These are phyloP conservation scores for Agrypnia vestita DNA, from an alignment of 1,140 invertebrate genomes.

Conservation along the genomic window DNA sequence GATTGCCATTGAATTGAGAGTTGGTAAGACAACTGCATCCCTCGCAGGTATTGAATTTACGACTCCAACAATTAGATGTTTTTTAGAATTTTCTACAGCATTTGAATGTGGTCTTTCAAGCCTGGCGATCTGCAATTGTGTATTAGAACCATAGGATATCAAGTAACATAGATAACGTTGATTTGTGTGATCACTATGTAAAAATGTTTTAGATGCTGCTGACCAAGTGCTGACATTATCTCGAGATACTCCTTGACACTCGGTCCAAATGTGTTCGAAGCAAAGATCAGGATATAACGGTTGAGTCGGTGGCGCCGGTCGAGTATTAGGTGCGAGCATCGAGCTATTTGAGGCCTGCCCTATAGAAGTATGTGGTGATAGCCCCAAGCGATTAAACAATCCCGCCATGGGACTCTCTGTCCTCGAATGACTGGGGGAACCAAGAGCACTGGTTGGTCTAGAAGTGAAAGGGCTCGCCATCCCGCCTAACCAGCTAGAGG, in stretches of 20 bases:
- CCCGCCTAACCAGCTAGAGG: constrained; percentile 65
- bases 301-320: constrained; percentile 73
- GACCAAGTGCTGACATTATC: constrained; percentile 69
- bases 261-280: constrained; percentile 91
- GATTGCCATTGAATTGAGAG: constrained; percentile 87
- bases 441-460: constrained; percentile 63
- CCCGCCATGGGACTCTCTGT: constrained; percentile 78
- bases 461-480: constrained; percentile 67
- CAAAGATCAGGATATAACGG: constrained; percentile 89
- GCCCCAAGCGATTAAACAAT: constrained; percentile 68
- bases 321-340: constrained; percentile 65
- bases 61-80: constrained; percentile 83
- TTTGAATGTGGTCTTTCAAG: constrained; percentile 80
- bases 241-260: constrained; percentile 75
- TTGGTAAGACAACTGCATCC: constrained; percentile 86
- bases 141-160: constrained; percentile 75
- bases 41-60: constrained; percentile 83
- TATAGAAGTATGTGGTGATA: constrained; percentile 70
- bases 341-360: constrained; percentile 69
- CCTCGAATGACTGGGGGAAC: constrained; percentile 68
- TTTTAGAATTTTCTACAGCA: constrained; percentile 70
- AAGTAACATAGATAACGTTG: constrained; percentile 90
- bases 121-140: constrained; percentile 82
- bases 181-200: constrained; percentile 87
- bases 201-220: constrained; percentile 84